Percentiles rank a stretch among this genome's conserved stretches.
These are phyloP conservation scores for Parthenolecanium corni DNA, from an alignment of 2,888 invertebrate species.

Conservation along the genomic window DNA sequence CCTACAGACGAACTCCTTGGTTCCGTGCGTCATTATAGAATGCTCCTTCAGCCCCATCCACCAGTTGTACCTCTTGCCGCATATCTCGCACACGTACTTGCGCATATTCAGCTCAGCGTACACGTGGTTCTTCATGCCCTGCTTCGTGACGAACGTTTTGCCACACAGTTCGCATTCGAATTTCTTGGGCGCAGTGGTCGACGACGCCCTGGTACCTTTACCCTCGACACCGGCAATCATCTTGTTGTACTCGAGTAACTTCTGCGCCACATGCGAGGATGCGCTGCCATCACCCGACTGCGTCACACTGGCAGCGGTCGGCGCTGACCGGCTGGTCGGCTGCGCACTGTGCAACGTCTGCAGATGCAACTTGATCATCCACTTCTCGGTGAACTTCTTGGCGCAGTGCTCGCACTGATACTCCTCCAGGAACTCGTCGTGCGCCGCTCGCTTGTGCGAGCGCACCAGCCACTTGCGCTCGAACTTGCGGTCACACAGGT, in stretches of 20 bases:
- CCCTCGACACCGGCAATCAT: background rate
- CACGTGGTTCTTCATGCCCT: constrained; percentile 20
- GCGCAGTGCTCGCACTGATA: constrained; percentile 17
- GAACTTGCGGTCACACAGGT: constrained; percentile 16
- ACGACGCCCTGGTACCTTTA: no score
- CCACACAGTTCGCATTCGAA: constrained; percentile 18
- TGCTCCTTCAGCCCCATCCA: constrained; percentile 25
- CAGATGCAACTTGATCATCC: constrained; percentile 22
- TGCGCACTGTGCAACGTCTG: constrained; percentile 4
- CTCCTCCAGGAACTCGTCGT: constrained; percentile 11
- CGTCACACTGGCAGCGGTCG: background rate
- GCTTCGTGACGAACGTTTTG: constrained; percentile 15
- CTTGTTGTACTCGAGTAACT: constrained; percentile 7
- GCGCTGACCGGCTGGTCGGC: no score
- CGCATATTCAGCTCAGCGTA: constrained; percentile 21
- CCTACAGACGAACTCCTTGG: constrained; percentile 13
- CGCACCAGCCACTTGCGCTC: constrained; percentile 15
- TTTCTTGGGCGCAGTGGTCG: background rate
- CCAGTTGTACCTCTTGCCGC: constrained; percentile 23
- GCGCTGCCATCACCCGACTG: background rate
- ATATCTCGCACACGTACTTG: constrained; percentile 18
- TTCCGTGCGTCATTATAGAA: constrained; percentile 19
- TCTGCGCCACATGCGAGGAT: background rate
- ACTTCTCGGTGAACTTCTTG: constrained; percentile 16
- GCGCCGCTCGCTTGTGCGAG: constrained; percentile 15